A percentile compares a stretch with the other conserved stretches of the same genome.
Evolutionary conservation across 2,888 invertebrate species (phyloP).

Genomic region (Dynastes grantii): DNA sequence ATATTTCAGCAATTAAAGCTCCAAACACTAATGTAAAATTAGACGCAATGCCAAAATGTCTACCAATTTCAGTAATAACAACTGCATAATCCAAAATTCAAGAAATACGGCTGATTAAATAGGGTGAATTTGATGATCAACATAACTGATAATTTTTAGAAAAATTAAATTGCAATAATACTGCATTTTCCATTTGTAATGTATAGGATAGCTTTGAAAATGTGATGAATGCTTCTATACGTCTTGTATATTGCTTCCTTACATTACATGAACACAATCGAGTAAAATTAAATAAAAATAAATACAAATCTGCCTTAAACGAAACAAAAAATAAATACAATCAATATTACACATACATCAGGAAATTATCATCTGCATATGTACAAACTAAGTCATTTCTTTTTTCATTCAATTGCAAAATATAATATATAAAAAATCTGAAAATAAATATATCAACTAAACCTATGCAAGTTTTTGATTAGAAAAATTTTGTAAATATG

Average conservation of each 20-base stretch:
- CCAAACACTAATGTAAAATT: too few species aligned
- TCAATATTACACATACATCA: conserved; percentile 47
- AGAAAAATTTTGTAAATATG: conserved; percentile 41
- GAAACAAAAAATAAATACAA: conserved; percentile 46
- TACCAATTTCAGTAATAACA: too few species aligned
- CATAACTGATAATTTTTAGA: not conserved
- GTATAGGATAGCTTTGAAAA: not conserved
- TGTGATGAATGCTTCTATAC: conserved; percentile 9
- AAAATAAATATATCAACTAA: conserved; percentile 46
- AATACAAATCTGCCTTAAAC: conserved; percentile 45
- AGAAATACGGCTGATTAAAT: too few species aligned
- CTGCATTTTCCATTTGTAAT: not conserved
- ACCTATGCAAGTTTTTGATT: conserved; percentile 37
- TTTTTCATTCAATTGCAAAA: conserved; percentile 38
- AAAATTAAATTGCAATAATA: conserved; percentile 4
- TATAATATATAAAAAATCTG: conserved; percentile 38
- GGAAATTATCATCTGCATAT: conserved; percentile 44
- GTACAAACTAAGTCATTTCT: conserved; percentile 47
- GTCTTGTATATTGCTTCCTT: conserved; percentile 52
- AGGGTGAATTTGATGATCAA: too few species aligned
- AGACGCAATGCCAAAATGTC: too few species aligned
- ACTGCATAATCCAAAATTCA: too few species aligned
- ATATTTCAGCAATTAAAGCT: too few species aligned
- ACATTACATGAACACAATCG: conserved; percentile 54
- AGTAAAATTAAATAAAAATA: conserved; percentile 50